Evolutionary conservation across 2,113 vertebrate genomes (phyloP).

Genomic region (Euleptes europaea): DNA sequence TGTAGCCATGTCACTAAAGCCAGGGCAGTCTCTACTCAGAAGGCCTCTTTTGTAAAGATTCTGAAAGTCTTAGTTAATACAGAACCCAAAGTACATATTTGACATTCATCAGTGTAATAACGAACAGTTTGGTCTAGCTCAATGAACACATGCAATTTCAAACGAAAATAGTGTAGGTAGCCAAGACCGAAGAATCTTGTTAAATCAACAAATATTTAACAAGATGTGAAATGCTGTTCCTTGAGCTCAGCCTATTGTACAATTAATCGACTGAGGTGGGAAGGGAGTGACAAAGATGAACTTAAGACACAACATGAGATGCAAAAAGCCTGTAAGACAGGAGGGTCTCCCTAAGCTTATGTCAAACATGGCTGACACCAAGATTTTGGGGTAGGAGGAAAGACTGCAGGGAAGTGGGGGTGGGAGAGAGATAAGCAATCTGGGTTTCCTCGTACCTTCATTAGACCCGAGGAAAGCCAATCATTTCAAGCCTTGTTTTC

Average conservation of each 20-base stretch:
- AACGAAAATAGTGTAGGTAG: not conserved
- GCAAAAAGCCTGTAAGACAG: not conserved
- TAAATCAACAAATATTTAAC: not conserved
- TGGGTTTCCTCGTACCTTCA: not conserved
- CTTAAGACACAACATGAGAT: not conserved
- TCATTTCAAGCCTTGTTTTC: not conserved
- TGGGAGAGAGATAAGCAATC: not conserved
- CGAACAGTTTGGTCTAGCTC: not conserved
- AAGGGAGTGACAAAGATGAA: not conserved
- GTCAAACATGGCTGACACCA: not conserved
- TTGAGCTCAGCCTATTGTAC: not conserved
- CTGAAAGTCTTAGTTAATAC: not conserved
- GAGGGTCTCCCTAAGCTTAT: not conserved
- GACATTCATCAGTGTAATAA: not conserved
- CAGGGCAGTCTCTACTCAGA: not conserved
- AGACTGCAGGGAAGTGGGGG: not conserved
- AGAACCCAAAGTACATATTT: not conserved
- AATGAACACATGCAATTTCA: not conserved
- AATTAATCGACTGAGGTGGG: not conserved
- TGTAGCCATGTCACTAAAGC: not conserved
- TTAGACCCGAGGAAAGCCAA: not conserved
- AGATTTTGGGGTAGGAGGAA: not conserved
- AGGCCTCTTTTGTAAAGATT: not conserved
- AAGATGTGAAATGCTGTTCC: not conserved
- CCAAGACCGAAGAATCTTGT: not conserved